Conservation (phyloP, 2,888 invertebrate species). For the Quadriops clusia region DNA sequence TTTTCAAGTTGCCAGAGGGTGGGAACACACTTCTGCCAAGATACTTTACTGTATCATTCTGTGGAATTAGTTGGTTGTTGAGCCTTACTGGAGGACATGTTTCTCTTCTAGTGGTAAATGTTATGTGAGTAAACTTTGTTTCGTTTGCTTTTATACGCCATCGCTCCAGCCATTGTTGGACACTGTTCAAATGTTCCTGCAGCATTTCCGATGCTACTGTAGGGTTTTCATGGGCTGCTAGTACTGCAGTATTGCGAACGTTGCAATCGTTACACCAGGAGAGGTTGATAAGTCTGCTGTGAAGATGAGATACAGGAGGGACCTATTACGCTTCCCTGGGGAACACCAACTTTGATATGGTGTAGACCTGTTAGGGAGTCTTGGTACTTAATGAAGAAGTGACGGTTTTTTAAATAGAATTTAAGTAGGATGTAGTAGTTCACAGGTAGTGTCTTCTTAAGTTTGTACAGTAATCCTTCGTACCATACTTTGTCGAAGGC, state of each 20-base stretch:
- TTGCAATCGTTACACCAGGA: slow-evolving; percentile 1
- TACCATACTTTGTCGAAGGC: no score
- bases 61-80: slow-evolving; percentile 5
- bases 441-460: slow-evolving; percentile 1
- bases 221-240: slow-evolving; percentile 7
- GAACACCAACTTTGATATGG: no score
- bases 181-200: slow-evolving; percentile 11
- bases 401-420: slow-evolving; percentile 1
- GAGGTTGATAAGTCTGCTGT: slow-evolving; percentile 5
- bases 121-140: slow-evolving; percentile 15
- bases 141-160: slow-evolving; percentile 16
- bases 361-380: slow-evolving; percentile 4
- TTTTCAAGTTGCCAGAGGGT: no score
- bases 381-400: slow-evolving; percentile 5
- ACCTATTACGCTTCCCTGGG: slow-evolving; percentile 4
- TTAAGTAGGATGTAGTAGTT: slow-evolving; percentile 1
- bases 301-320: slow-evolving; percentile 3
- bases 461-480: no score
- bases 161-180: slow-evolving; percentile 11
- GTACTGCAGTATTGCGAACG: slow-evolving; percentile 10
- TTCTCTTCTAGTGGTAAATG: slow-evolving; percentile 14
- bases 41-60: slow-evolving; percentile 5
- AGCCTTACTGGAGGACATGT: slow-evolving; percentile 9
- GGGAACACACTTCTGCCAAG: no score
- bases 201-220: slow-evolving; percentile 9